A percentile compares a stretch with the other conserved stretches of the same genome.
Evolutionary conservation across 1,140 invertebrate species (phyloP).

Genomic region (Zelostemma sp.): DNA sequence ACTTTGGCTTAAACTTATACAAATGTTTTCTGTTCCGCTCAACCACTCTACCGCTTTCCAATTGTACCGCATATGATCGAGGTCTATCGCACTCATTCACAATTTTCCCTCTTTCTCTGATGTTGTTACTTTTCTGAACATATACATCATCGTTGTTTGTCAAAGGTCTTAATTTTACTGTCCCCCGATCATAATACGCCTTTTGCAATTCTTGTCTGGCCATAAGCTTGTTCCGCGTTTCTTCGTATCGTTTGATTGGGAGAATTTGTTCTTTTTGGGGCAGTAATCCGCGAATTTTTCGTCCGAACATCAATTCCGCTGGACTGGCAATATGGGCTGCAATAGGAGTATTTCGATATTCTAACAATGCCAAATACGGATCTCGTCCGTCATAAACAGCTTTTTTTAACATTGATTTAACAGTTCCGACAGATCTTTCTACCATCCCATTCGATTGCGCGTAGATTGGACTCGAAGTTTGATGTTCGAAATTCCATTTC

Average conservation of each 20-base stretch:
- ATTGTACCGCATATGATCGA: neutral
- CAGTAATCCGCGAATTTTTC: slow-evolving; percentile 8
- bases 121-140: neutral
- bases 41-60: neutral
- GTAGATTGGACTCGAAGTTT: slow-evolving; percentile 48
- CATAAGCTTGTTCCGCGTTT: neutral
- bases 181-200: neutral
- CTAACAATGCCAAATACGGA: slow-evolving; percentile 7
- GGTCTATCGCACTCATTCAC: neutral
- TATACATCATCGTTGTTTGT: neutral
- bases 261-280: slow-evolving; percentile 5
- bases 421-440: slow-evolving; percentile 16
- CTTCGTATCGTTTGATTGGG: neutral
- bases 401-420: slow-evolving; percentile 17
- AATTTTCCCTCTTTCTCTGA: neutral
- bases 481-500: slow-evolving; percentile 44
- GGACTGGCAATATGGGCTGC: slow-evolving; percentile 1
- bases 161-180: neutral
- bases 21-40: neutral
- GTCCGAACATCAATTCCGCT: slow-evolving; percentile 17
- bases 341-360: slow-evolving; percentile 16
- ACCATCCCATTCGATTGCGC: slow-evolving; percentile 47
- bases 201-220: slow-evolving; percentile 5
- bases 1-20: neutral
- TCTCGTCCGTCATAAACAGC: neutral